Conservation (phyloP, 2,888 invertebrate genomes). For the Subacronicta megacephala region DNA sequence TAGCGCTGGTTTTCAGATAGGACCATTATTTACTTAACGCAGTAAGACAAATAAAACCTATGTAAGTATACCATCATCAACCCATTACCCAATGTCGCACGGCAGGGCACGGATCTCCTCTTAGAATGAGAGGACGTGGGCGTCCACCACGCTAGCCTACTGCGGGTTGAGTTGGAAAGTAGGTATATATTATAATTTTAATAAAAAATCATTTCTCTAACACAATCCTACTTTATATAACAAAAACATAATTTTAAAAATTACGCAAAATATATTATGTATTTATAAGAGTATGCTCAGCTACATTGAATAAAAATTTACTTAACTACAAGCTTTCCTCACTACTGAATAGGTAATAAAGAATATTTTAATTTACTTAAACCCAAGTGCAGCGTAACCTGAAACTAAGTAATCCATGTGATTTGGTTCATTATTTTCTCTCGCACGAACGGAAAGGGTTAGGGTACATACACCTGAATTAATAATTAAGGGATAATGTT, state of each 20-base stretch:
- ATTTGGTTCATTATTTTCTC: conserved; percentile 29
- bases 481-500: conserved; percentile 15
- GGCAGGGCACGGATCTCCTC: no score
- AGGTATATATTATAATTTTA: no score
- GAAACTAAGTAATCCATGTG: conserved; percentile 20
- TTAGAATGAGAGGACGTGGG: no score
- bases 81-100: no score
- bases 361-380: conserved; percentile 28
- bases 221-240: no score
- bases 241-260: neutral
- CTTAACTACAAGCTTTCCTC: conserved; percentile 1
- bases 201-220: no score
- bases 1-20: no score
- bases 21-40: no score
- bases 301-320: neutral
- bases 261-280: neutral
- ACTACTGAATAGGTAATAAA: conserved; percentile 15
- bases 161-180: no score
- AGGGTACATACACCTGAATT: conserved; percentile 7
- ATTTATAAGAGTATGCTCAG: neutral
- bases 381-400: neutral
- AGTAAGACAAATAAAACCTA: no score
- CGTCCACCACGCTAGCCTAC: no score
- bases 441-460: conserved; percentile 7
- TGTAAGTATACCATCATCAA: no score